A percentile compares a stretch with the other conserved stretches of the same genome.
Evolutionary conservation across 2,888 invertebrate genomes (phyloP).

Genomic region (Aleiodes testaceus): DNA sequence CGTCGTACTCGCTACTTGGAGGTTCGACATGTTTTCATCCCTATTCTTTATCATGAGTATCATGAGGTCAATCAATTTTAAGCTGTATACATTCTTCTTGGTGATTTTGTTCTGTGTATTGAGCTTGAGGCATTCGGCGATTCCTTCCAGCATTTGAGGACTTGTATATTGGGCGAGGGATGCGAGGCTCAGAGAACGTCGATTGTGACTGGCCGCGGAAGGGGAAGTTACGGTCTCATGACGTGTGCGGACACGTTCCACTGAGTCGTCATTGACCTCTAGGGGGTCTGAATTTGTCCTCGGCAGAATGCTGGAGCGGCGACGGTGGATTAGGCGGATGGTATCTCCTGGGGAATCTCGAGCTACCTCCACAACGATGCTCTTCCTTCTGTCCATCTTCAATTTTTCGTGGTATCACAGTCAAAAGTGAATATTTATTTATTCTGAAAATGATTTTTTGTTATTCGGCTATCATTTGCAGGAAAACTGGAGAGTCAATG

Average conservation of each 20-base stretch:
- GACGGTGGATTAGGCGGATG: conserved; percentile 47
- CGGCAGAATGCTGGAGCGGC: conserved; percentile 45
- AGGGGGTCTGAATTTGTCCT: not conserved
- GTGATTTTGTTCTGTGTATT: conserved; percentile 80
- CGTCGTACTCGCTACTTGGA: conserved; percentile 88
- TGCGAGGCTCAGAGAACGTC: conserved; percentile 59
- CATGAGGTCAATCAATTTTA: conserved; percentile 91
- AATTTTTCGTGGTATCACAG: not conserved
- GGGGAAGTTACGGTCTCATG: conserved; percentile 37
- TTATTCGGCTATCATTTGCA: too few relatives aligned
- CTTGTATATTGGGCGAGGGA: conserved; percentile 55
- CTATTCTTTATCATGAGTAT: conserved; percentile 83
- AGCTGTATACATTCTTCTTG: conserved; percentile 90
- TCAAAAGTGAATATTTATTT: not conserved
- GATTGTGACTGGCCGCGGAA: conserved; percentile 38
- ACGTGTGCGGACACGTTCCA: conserved; percentile 59
- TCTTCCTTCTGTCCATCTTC: conserved; percentile 37
- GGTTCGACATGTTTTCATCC: conserved; percentile 81
- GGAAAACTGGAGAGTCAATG: too few relatives aligned
- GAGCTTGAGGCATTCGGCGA: conserved; percentile 65
- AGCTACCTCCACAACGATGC: conserved; percentile 35
- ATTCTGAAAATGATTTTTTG: not conserved
- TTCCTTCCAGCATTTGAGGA: conserved; percentile 59
- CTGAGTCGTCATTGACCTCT: conserved; percentile 64
- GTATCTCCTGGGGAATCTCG: conserved; percentile 6